Conservation (phyloP, 2,888 invertebrate species). For the Willowsia nigromaculata region DNA sequence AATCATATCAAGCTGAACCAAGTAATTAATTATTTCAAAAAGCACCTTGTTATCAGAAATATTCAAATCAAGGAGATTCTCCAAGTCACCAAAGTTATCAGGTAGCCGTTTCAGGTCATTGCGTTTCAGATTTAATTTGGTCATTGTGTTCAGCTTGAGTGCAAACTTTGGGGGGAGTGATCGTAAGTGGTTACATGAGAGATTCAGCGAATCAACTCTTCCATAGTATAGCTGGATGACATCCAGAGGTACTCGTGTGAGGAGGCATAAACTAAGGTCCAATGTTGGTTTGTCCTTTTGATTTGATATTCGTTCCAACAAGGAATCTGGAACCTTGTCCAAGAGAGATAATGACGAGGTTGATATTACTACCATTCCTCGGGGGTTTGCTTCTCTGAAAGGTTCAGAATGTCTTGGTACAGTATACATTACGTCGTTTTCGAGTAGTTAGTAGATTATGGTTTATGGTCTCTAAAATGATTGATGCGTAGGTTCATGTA, state of each 20-base stretch:
- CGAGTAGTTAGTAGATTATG: no score
- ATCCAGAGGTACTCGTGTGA: not conserved
- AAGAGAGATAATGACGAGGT: not conserved
- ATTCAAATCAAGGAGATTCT: not conserved
- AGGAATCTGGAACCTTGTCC: not conserved
- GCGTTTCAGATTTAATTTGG: conserved; percentile 27
- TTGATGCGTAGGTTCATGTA: no score
- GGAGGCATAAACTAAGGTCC: conserved; percentile 4
- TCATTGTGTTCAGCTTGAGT: not conserved
- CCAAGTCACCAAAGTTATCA: conserved; percentile 29
- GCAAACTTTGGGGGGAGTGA: not conserved
- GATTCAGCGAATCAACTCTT: not conserved
- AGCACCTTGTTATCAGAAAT: conserved; percentile 13
- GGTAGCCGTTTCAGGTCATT: not conserved
- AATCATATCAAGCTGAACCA: no score
- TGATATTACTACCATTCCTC: no score
- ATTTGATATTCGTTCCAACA: not conserved
- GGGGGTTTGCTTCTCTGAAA: no score
- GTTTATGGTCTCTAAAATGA: no score
- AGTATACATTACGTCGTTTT: no score
- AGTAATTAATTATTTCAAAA: not conserved
- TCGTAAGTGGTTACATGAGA: conserved; percentile 17
- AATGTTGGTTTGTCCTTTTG: not conserved
- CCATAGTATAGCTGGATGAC: not conserved
- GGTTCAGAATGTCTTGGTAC: no score